These are phyloP conservation scores for Chrysolina americana DNA, from an alignment of 2,888 invertebrate species.

Conservation along the genomic window DNA sequence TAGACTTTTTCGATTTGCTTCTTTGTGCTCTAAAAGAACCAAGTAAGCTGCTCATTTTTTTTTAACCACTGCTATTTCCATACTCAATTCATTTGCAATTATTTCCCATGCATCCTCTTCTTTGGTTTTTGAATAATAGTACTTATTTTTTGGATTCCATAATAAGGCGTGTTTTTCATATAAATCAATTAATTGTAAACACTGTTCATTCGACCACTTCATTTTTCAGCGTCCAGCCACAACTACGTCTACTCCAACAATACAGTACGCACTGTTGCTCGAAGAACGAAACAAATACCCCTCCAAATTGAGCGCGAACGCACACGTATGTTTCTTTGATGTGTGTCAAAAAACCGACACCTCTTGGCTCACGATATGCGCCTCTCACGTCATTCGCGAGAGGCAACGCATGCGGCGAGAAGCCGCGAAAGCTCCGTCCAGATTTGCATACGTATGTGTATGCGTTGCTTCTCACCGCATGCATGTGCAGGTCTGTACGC, in stretches of 20 bases:
- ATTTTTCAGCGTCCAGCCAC: too few species aligned
- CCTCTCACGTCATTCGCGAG: slow-evolving; percentile 26
- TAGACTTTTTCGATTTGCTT: slow-evolving; percentile 5
- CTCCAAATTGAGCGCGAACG: slow-evolving; percentile 20
- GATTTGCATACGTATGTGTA: too few species aligned
- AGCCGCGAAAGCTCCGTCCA: neutral
- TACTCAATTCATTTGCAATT: neutral
- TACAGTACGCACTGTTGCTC: neutral
- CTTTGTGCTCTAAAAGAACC: too few species aligned
- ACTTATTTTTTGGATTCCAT: too few species aligned
- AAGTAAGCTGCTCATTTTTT: neutral
- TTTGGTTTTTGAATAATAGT: too few species aligned
- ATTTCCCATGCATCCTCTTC: too few species aligned
- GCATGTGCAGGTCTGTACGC: too few species aligned
- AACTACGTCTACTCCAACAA: too few species aligned
- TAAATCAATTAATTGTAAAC: too few species aligned
- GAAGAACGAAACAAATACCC: neutral
- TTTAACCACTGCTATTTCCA: neutral
- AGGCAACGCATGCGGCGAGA: slow-evolving; percentile 24
- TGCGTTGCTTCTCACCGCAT: too few species aligned
- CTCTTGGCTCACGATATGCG: neutral
- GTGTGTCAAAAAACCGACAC: slow-evolving; percentile 27
- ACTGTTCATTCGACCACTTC: too few species aligned
- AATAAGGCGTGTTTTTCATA: too few species aligned
- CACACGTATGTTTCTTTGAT: slow-evolving; percentile 26